Conservation (phyloP, 2,888 invertebrate genomes). For the Aporophyla lueneburgensis region DNA sequence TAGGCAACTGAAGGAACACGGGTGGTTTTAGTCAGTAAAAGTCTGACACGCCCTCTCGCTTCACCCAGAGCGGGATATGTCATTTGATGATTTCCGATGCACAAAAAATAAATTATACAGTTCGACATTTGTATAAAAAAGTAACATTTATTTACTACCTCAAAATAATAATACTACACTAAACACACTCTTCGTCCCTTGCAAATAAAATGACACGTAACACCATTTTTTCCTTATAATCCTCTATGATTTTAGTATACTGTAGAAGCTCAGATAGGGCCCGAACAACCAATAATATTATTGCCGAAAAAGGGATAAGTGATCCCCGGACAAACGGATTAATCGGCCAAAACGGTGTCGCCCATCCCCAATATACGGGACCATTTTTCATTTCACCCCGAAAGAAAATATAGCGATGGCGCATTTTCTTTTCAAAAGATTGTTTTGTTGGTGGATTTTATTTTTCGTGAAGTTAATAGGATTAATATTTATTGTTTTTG, state of each 20-base stretch:
- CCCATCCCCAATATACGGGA: conserved; percentile 40
- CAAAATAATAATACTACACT: not conserved
- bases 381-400: conserved; percentile 51
- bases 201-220: conserved; percentile 16
- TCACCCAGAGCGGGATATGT: too few relatives aligned
- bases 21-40: too few relatives aligned
- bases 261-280: conserved; percentile 31
- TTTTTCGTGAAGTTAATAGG: conserved; percentile 33
- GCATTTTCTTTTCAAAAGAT: conserved; percentile 23
- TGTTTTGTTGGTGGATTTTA: conserved; percentile 16
- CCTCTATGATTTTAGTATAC: conserved; percentile 44
- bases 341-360: conserved; percentile 51
- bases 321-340: conserved; percentile 61
- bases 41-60: too few relatives aligned
- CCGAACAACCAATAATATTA: conserved; percentile 55
- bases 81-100: too few relatives aligned
- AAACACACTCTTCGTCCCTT: not conserved
- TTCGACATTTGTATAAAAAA: not conserved
- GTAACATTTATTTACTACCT: too few relatives aligned
- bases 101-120: too few relatives aligned
- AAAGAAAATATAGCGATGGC: conserved; percentile 28
- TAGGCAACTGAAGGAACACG: too few relatives aligned
- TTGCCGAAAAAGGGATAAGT: conserved; percentile 56
- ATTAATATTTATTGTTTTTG: conserved; percentile 25
- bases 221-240: conserved; percentile 14